These are phyloP conservation scores for Luperina testacea DNA, from an alignment of 2,888 invertebrate species.

Conservation along the genomic window DNA sequence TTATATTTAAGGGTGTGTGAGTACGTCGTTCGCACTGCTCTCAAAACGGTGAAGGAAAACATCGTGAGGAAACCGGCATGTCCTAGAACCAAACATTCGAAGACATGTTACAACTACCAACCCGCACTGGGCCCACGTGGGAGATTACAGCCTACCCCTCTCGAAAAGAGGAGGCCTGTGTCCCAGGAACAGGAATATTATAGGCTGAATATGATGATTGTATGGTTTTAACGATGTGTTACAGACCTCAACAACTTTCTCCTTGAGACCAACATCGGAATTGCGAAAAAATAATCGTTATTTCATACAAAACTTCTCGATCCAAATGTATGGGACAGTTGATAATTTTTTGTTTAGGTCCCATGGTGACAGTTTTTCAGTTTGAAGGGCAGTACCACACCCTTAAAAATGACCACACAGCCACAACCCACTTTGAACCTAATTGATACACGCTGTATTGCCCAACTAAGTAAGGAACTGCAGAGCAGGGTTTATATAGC, in stretches of 20 bases:
- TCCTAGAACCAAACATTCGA: background rate
- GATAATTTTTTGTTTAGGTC: background rate
- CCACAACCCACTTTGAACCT: background rate
- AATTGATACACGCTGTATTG: background rate
- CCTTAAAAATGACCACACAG: background rate
- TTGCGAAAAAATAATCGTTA: background rate
- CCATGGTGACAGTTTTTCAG: background rate
- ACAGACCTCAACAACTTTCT: background rate
- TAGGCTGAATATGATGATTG: background rate
- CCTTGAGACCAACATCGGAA: background rate
- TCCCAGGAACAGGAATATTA: background rate
- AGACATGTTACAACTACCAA: background rate
- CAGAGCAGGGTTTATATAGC: slow-evolving; percentile 10
- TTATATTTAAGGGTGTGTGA: background rate
- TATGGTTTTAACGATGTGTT: background rate
- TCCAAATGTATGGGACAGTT: background rate
- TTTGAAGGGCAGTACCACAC: background rate
- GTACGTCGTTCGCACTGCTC: background rate
- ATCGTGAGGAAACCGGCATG: background rate
- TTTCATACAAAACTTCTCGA: background rate
- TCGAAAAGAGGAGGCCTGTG: background rate
- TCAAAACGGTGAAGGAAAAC: background rate
- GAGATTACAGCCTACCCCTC: background rate
- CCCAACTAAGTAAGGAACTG: slow-evolving; percentile 10
- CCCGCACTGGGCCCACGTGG: background rate